Conservation (phyloP, 1,140 invertebrate genomes). For the Laupala kohalensis region DNA sequence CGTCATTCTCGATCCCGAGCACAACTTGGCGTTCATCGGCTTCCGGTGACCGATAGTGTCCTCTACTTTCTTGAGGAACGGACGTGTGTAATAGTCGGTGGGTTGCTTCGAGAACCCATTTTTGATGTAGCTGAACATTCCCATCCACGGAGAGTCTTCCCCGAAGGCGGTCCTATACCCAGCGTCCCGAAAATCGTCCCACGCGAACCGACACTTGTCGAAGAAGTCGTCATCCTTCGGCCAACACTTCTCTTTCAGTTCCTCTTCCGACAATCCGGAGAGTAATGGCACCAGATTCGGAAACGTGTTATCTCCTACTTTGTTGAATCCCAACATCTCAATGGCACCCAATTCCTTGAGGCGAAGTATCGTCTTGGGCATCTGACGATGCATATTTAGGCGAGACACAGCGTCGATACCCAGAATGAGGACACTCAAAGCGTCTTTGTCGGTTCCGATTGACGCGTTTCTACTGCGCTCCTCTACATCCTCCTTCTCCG, state of each 20-base stretch:
- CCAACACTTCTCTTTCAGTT: slow-evolving; percentile 46
- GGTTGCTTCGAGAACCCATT: slow-evolving; percentile 38
- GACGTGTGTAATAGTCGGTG: slow-evolving; percentile 42
- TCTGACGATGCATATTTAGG: too few relatives aligned
- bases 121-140: slow-evolving; percentile 41
- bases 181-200: slow-evolving; percentile 35
- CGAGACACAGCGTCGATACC: too few relatives aligned
- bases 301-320: slow-evolving; percentile 70
- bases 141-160: slow-evolving; percentile 41
- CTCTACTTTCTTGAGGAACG: slow-evolving; percentile 32
- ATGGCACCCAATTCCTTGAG: too few relatives aligned
- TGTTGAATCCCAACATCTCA: too few relatives aligned
- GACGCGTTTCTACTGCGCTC: too few relatives aligned
- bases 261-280: slow-evolving; percentile 45
- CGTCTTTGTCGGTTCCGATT: too few relatives aligned
- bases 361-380: too few relatives aligned
- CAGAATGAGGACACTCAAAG: too few relatives aligned
- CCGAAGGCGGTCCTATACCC: slow-evolving; percentile 40
- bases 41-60: slow-evolving; percentile 32
- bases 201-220: slow-evolving; percentile 42
- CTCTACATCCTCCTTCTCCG: too few relatives aligned
- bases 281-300: slow-evolving; percentile 64
- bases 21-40: slow-evolving; percentile 35
- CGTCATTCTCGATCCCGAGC: slow-evolving; percentile 33
- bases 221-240: slow-evolving; percentile 30